These are phyloP conservation scores for Halictus ligatus DNA, from an alignment of 2,888 invertebrate species.

Conservation along the genomic window DNA sequence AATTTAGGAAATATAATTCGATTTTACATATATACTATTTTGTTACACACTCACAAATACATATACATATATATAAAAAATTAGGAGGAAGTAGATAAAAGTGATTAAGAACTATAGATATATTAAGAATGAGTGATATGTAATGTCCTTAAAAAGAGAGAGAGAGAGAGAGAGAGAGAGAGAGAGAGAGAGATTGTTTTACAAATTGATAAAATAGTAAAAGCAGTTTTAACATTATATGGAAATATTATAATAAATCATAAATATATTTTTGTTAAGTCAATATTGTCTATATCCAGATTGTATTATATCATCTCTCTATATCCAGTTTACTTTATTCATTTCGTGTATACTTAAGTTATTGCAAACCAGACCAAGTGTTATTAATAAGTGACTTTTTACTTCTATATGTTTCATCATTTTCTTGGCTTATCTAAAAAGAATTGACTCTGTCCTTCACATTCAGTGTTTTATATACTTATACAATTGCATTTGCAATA, in stretches of 20 bases:
- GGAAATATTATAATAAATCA: not conserved
- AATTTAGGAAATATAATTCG: not conserved
- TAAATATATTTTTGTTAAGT: not conserved
- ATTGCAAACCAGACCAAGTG: not conserved
- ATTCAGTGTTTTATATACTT: not conserved
- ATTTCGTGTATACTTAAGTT: not conserved
- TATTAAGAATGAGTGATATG: not conserved
- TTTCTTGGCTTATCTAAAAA: not conserved
- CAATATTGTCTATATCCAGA: not conserved
- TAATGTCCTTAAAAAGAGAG: not conserved
- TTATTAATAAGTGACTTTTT: not conserved
- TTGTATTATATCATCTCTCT: too few relatives aligned
- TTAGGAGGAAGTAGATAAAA: not conserved
- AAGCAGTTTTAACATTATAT: not conserved
- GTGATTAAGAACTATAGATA: not conserved
- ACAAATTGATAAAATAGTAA: not conserved
- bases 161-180: too few relatives aligned
- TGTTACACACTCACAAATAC: not conserved
- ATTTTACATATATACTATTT: slow-evolving; percentile 8
- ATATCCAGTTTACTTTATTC: not conserved
- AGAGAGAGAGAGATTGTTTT: not conserved
- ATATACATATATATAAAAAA: not conserved
- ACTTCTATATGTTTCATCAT: not conserved
- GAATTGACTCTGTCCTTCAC: not conserved
- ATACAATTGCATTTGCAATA: too few relatives aligned